Evolutionary conservation across 2,888 invertebrate genomes (phyloP).

Genomic region (Sphecodes monilicornis): DNA sequence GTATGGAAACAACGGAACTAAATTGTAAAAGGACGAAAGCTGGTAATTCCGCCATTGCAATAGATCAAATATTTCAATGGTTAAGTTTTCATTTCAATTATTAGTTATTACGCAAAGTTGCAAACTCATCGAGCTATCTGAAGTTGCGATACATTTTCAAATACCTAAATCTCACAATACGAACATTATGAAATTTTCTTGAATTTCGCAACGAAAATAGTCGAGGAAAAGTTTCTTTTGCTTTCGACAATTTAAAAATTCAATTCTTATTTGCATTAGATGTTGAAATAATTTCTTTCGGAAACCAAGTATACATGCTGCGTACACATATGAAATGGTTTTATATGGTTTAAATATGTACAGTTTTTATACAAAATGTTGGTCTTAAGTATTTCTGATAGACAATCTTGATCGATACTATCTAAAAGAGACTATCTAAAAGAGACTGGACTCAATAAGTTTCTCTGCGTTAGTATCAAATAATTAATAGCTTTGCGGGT

Average conservation of each 20-base stretch:
- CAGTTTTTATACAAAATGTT: no score
- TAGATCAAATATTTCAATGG: not conserved
- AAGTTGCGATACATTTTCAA: not conserved
- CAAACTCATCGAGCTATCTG: not conserved
- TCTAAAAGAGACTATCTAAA: not conserved
- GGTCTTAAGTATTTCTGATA: no score
- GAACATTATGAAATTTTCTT: not conserved
- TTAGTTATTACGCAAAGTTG: not conserved
- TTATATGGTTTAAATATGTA: not conserved
- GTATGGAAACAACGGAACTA: constrained; percentile 53
- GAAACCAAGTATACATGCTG: no score
- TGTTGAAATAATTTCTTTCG: no score
- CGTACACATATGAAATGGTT: not conserved
- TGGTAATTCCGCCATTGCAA: not conserved
- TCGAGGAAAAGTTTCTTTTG: not conserved
- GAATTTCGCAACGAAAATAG: not conserved
- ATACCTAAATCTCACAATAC: not conserved
- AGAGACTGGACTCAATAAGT: not conserved
- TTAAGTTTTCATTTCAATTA: not conserved
- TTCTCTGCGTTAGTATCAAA: not conserved
- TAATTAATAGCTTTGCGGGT: not conserved
- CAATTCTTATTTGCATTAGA: not conserved
- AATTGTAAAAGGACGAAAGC: constrained; percentile 21
- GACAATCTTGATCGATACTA: not conserved
- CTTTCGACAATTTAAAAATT: not conserved